These are phyloP conservation scores for Delia radicum DNA, from an alignment of 1,140 invertebrate species.

Conservation along the genomic window DNA sequence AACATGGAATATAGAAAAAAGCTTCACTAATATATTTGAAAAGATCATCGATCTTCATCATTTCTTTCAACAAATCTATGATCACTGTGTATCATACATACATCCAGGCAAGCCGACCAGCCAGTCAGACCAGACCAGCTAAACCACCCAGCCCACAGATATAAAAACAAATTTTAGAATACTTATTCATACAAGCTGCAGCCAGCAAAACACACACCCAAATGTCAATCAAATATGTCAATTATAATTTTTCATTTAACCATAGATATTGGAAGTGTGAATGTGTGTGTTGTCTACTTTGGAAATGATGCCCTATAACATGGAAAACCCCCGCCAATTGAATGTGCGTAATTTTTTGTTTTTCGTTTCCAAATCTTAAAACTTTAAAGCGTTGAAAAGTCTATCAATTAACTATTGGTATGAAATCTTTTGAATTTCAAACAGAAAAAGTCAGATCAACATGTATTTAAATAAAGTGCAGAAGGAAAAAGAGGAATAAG, in stretches of 20 bases:
- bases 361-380: background rate
- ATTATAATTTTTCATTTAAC: background rate
- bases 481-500: too few species aligned
- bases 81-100: background rate
- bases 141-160: background rate
- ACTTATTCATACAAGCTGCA: background rate
- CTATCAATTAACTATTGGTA: background rate
- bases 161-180: background rate
- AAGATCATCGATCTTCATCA: conserved; percentile 4
- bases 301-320: background rate
- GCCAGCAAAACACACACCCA: background rate
- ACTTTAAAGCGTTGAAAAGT: background rate
- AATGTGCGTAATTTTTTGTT: background rate
- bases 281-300: background rate
- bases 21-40: background rate
- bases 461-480: background rate
- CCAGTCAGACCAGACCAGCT: background rate
- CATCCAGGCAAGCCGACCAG: background rate
- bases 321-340: too few species aligned
- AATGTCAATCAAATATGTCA: background rate
- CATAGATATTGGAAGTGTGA: background rate
- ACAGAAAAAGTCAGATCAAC: background rate
- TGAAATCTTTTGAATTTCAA: background rate
- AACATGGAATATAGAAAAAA: background rate
- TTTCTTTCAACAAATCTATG: background rate